These are phyloP conservation scores for Boleophthalmus pectinirostris DNA, from an alignment of 2,113 vertebrate species.

Conservation along the genomic window DNA sequence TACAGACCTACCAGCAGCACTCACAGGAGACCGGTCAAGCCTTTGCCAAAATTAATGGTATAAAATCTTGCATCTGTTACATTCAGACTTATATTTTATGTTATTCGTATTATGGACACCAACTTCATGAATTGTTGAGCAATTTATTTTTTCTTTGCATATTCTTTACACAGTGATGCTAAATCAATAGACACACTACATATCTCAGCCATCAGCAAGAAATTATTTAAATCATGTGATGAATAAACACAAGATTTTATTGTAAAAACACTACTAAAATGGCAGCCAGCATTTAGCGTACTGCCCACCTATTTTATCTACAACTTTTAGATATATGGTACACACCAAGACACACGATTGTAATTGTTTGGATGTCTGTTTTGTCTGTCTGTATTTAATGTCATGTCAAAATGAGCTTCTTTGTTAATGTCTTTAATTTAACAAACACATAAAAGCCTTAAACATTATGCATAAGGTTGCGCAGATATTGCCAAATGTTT, in stretches of 20 bases:
- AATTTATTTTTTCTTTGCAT: slow-evolving; percentile 29
- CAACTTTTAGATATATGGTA: slow-evolving; percentile 32
- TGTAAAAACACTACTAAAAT: slow-evolving; percentile 20
- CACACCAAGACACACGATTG: slow-evolving; percentile 25
- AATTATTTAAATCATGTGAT: background rate
- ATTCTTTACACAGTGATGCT: background rate
- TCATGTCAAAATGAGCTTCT: slow-evolving; percentile 10
- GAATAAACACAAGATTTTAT: background rate
- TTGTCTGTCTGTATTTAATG: slow-evolving; percentile 42
- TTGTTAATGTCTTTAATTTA: slow-evolving; percentile 23
- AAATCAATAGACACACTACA: background rate
- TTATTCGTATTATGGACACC: slow-evolving; percentile 22
- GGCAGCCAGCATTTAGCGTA: slow-evolving; percentile 1
- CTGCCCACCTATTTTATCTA: slow-evolving; percentile 28
- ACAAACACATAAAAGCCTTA: slow-evolving; percentile 34
- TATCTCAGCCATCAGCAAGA: background rate
- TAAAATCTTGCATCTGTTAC: slow-evolving; percentile 49
- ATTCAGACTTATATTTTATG: slow-evolving; percentile 19
- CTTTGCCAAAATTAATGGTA: slow-evolving; percentile 54
- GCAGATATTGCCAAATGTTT: slow-evolving; percentile 4
- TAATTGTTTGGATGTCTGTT: slow-evolving; percentile 10
- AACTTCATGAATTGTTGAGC: slow-evolving; percentile 56
- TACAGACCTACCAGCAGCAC: slow-evolving; percentile 34
- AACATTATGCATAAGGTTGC: slow-evolving; percentile 24
- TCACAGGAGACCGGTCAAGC: slow-evolving; percentile 27